A percentile compares a stretch with the other conserved stretches of the same genome.
Evolutionary conservation across 2,113 vertebrate species (phyloP).

Genomic region (Pseudorasbora parva): DNA sequence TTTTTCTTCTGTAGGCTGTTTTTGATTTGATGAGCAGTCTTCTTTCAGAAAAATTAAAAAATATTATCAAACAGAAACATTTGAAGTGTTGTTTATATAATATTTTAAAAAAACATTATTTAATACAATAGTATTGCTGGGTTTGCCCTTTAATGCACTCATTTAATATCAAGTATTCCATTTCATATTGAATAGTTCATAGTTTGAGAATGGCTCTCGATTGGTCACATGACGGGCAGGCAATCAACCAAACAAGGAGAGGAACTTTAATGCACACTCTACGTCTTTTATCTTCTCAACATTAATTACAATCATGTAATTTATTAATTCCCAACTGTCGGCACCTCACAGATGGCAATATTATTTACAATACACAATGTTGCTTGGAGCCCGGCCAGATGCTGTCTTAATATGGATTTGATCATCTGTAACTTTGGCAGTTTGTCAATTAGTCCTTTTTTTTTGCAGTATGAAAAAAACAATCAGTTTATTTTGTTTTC

Average conservation of each 20-base stretch:
- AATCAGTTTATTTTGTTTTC: constrained; percentile 42
- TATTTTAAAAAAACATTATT: not conserved
- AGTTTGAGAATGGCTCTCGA: constrained; percentile 8
- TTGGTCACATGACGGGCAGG: constrained; percentile 13
- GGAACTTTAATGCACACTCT: constrained; percentile 61
- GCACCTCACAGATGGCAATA: constrained; percentile 74
- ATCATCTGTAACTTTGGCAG: constrained; percentile 75
- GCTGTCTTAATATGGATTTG: constrained; percentile 68
- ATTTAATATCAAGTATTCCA: not conserved
- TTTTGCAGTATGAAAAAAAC: constrained; percentile 51
- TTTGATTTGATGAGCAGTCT: too few species aligned
- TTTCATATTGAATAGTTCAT: constrained; percentile 15
- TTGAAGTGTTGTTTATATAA: too few species aligned
- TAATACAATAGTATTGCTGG: not conserved
- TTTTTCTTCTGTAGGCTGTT: too few species aligned
- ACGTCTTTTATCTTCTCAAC: constrained; percentile 61
- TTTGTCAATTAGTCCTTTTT: constrained; percentile 65
- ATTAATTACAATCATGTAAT: constrained; percentile 65
- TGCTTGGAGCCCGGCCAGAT: constrained; percentile 70
- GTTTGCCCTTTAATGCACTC: too few species aligned
- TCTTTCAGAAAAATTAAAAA: too few species aligned
- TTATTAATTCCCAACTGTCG: constrained; percentile 68
- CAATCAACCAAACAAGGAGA: constrained; percentile 43
- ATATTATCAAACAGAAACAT: too few species aligned
- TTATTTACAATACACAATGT: constrained; percentile 71